phyloP scores from a whole-genome alignment of 2,797 vertebrate genomes.

The Brachyalestes nurse region DNA sequence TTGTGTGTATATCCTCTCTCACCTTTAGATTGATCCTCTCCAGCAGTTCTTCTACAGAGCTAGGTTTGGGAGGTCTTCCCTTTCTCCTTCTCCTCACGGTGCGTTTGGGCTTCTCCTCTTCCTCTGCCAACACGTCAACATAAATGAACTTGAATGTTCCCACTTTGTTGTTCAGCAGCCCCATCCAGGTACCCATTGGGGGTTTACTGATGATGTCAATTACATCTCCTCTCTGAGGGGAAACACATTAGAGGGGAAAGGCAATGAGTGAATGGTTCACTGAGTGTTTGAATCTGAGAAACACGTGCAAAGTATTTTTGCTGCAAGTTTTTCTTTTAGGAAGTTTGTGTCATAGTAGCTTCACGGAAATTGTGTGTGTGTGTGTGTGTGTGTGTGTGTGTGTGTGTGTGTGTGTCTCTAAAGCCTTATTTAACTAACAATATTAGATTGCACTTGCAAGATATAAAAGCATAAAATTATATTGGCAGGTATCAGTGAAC shows the following conservation, averaged over 20 bases:
- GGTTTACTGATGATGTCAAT: conserved; percentile 99
- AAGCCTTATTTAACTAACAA: too few relatives aligned
- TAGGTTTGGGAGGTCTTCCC: conserved; percentile 91
- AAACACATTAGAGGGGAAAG: background rate
- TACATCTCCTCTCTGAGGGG: conserved; percentile 90
- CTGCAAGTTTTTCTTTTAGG: too few relatives aligned
- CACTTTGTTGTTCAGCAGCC: conserved; percentile 96
- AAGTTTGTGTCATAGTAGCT: too few relatives aligned
- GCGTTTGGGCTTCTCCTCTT: conserved; percentile 94
- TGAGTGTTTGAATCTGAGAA: too few relatives aligned
- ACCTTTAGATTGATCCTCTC: conserved; percentile 97
- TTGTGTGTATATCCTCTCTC: conserved; percentile 14
- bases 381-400: too few relatives aligned
- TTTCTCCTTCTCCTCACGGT: conserved; percentile 89
- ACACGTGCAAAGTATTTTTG: too few relatives aligned
- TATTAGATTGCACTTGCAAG: too few relatives aligned
- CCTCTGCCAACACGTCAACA: conserved; percentile 92
- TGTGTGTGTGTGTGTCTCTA: too few relatives aligned
- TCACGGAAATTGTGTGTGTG: too few relatives aligned
- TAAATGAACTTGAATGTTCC: conserved; percentile 99
- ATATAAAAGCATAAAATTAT: too few relatives aligned
- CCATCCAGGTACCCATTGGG: conserved; percentile 99
- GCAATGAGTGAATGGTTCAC: background rate
- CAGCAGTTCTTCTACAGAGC: conserved; percentile 94
- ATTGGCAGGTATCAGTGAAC: too few relatives aligned